Base-by-base conservation (phyloP, 2,113 vertebrate species). In the Lates calcarifer region DNA sequence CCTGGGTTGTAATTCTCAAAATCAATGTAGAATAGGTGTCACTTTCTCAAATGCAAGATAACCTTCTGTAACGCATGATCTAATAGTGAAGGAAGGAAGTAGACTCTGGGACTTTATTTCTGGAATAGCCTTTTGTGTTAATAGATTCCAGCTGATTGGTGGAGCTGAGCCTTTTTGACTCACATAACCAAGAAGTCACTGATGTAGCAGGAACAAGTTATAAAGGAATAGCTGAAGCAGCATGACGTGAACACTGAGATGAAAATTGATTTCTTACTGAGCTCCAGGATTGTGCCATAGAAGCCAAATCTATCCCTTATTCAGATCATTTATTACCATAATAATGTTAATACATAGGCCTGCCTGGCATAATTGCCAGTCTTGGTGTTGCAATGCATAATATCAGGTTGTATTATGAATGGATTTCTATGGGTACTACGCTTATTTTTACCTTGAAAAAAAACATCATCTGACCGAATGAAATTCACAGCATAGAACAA, bases 81-180 rank as follows among this genome's bases (percentile, higher is more conserved):
- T 24, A 28, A 77, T 13, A 2, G 18, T 5, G 57, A 35, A 65
- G 15, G 22, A 31, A 5, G 33, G 0, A 26, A 0, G 7, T 13
- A 26, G 8, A 65, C 15, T 14, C 10, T 53, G 20, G 17, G 31
- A 37, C 49, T 77, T 70, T 39, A 57, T 26, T 61, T 45, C 11
- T 61, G 28, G 17, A 61, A 75, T n/a, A 77, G 45, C 24, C 22
- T 1, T 6, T 55, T 43, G 26, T 70, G 43, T 55, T 58, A 71
- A 74, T 29, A 39, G 9, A 87, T 78, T 70, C 41, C 43, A 67
- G 53, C 57, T 53, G 49, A 72, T 74, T 79, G 56, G 41, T 14
- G 41, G 60, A 39, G 55, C 71, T n/a, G 22, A 82, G 56, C 41
- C 31, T 76, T 83, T 83, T 87, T 76, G 29, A 82, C 51, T 86